Conservation (phyloP, 2,113 vertebrate genomes). For the Gorilla gorilla region DNA sequence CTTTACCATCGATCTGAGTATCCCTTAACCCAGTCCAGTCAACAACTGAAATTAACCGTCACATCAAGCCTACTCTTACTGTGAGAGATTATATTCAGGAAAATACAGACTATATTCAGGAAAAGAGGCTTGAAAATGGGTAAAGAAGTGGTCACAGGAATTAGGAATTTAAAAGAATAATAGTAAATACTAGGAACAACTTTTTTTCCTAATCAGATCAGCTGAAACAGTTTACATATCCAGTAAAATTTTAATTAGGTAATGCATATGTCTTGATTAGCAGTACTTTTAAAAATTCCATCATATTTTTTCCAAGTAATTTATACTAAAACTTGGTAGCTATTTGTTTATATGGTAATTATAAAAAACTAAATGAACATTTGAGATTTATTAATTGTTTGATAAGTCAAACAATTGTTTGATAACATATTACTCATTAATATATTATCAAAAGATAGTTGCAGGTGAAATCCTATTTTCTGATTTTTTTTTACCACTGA, state of each 20-base stretch:
- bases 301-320: background rate
- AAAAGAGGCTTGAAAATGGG: background rate
- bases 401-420: no score
- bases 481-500: background rate
- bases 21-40: background rate
- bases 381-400: background rate
- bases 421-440: no score
- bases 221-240: background rate
- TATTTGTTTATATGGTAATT: background rate
- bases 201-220: background rate
- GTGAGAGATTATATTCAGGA: background rate
- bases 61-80: background rate
- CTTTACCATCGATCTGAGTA: background rate
- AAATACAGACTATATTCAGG: background rate
- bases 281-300: background rate
- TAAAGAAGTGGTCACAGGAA: background rate
- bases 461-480: background rate
- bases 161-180: background rate
- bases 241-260: background rate
- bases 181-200: background rate
- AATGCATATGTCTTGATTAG: background rate
- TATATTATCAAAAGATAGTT: background rate
- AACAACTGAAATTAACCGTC: background rate
- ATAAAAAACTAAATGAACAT: background rate
- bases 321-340: background rate